phyloP scores from a whole-genome alignment of 1,140 invertebrate species.

The Procambarus virginalis region DNA sequence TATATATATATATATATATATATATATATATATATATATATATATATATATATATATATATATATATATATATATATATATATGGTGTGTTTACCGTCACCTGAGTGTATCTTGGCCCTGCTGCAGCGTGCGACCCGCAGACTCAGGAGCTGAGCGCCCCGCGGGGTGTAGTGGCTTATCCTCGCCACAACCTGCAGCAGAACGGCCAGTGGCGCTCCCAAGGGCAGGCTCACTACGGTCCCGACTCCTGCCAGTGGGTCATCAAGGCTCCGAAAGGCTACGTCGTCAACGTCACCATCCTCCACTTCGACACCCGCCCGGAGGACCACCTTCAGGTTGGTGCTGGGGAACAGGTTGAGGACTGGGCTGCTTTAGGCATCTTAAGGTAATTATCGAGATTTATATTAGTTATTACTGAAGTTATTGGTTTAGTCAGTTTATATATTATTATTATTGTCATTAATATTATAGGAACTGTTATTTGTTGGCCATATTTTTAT shows the following conservation, averaged over 20 bases:
- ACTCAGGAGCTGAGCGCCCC: conserved; percentile 21
- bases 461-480: no score
- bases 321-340: conserved; percentile 26
- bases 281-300: conserved; percentile 37
- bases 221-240: conserved; percentile 24
- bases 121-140: conserved; percentile 37
- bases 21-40: no score
- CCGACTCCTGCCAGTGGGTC: conserved; percentile 50
- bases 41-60: no score
- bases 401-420: no score
- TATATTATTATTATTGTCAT: no score
- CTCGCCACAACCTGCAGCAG: conserved; percentile 39
- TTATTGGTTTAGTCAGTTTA: no score
- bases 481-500: no score
- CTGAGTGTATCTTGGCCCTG: background rate
- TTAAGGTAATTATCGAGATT: no score
- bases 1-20: no score
- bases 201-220: background rate
- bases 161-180: conserved; percentile 22
- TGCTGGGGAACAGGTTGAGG: background rate
- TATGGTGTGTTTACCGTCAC: no score
- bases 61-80: no score
- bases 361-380: no score
- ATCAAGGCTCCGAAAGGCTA: conserved; percentile 49
- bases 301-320: conserved; percentile 40